Conservation (phyloP, 2,888 invertebrate species). For the Falcaria lacertinaria region DNA sequence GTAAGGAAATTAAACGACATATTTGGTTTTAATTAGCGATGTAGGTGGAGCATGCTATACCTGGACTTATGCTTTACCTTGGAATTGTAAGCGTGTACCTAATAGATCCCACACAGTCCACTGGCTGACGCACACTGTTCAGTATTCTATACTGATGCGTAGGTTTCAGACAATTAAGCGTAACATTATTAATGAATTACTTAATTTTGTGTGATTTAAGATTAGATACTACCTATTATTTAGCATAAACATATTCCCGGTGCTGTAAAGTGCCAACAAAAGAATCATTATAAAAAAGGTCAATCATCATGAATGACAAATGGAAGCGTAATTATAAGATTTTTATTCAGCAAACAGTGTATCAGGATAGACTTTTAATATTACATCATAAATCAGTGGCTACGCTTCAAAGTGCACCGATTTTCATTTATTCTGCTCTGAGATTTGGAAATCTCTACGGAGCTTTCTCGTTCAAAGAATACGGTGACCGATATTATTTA, state of each 20-base stretch:
- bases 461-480: no score
- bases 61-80: conserved; percentile 36
- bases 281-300: no score
- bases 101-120: conserved; percentile 7
- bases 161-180: conserved; percentile 20
- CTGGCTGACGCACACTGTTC: conserved; percentile 1
- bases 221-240: no score
- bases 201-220: not conserved
- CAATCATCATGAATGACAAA: not conserved
- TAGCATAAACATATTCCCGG: no score
- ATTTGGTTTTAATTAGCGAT: conserved; percentile 51
- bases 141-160: conserved; percentile 24
- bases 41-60: conserved; percentile 54
- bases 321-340: not conserved
- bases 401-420: conserved; percentile 16
- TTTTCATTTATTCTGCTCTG: not conserved
- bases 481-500: no score
- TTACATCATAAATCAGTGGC: conserved; percentile 15
- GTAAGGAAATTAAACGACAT: conserved; percentile 17
- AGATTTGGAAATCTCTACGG: no score
- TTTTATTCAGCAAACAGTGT: not conserved
- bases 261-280: no score
- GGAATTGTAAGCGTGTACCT: conserved; percentile 38
- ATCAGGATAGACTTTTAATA: not conserved
- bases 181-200: not conserved